These are phyloP conservation scores for Probaryconus sp. DNA, from an alignment of 1,140 invertebrate genomes.

Conservation along the genomic window DNA sequence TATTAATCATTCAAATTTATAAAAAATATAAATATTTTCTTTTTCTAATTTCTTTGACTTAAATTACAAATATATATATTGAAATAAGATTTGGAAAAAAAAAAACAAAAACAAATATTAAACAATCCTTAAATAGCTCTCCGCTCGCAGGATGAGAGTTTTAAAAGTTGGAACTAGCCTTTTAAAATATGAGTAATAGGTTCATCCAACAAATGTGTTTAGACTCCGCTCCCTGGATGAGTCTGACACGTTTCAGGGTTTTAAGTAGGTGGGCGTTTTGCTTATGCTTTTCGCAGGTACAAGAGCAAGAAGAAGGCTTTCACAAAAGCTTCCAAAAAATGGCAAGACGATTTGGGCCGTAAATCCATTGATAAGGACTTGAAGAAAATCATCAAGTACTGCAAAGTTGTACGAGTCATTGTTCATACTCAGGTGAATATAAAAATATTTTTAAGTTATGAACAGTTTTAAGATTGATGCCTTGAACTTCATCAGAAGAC, in stretches of 20 bases:
- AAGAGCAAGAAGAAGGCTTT: slow-evolving; percentile 99
- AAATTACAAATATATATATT: too few species aligned
- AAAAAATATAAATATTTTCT: not conserved
- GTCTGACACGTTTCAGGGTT: slow-evolving; percentile 58
- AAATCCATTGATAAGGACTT: slow-evolving; percentile 98
- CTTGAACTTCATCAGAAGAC: slow-evolving; percentile 48
- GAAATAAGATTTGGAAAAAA: too few species aligned
- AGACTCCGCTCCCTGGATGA: slow-evolving; percentile 67
- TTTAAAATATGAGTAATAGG: slow-evolving; percentile 32
- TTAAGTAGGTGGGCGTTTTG: slow-evolving; percentile 44
- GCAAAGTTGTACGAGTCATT: slow-evolving; percentile 97
- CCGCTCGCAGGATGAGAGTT: slow-evolving; percentile 67
- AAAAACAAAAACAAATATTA: slow-evolving; percentile 5
- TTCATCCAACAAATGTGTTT: slow-evolving; percentile 61
- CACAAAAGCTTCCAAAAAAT: slow-evolving; percentile 98
- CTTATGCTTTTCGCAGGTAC: slow-evolving; percentile 86
- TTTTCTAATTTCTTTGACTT: too few species aligned
- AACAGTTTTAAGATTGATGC: slow-evolving; percentile 26
- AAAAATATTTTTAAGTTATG: slow-evolving; percentile 11
- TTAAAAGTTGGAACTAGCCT: slow-evolving; percentile 55
- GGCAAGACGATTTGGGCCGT: slow-evolving; percentile 96
- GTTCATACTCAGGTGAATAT: slow-evolving; percentile 91
- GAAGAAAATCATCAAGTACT: slow-evolving; percentile 98
- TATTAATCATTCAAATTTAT: slow-evolving; percentile 1
- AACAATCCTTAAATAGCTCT: slow-evolving; percentile 60